Base-by-base conservation (phyloP, 64 coral and sea anemone species). In the Montipora sp. region DNA sequence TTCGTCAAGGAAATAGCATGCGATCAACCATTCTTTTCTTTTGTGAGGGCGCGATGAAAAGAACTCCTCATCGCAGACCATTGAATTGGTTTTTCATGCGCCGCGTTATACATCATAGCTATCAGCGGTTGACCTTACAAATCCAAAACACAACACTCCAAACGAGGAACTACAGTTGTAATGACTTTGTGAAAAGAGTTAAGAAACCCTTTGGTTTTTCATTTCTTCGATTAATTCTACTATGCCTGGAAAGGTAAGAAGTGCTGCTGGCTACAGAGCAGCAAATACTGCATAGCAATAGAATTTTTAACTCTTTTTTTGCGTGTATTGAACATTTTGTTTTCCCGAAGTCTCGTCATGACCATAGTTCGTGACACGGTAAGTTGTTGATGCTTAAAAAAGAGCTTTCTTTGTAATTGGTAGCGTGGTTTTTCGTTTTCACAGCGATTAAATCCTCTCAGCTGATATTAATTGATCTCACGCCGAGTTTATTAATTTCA, bases 211-310 rank as follows among this genome's bases (percentile, higher is more conserved):
- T 72, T 72, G 44, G 21, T 66, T 20, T 27, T 44, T 23, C 10
- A 18, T 48, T 23, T 50, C 65, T 70, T 85, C 16, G 19, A 49
- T 71, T 22, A 68, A 49, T 51, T 85, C 71, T 21, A 72, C 63
- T 47, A 85, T 85, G 82, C 82, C 82, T 85, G 82, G 82, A 49
- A 85, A 85, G 82, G 82, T 85, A 85, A 85, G 82, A n/a, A 20
- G 13, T 8, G 19, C 71, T 24, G 16, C 43, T 50, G 71, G n/a
- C 61, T 3, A 70, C 8, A 46, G 19, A 36, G 11, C 7, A 3
- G 2, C 46, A 5, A 48, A 8, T 0, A 11, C 49, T 85, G 48
- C 19, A 13, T 53, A 21, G 16, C 11, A 7, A 70, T 71, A 3
- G 48, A 50, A 71, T 4, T 23, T 85, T 66, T 19, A 36, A 10